Percentiles rank a stretch among this genome's conserved stretches.
phyloP scores from a whole-genome alignment of 2,113 vertebrate species.

The Rissa tridactyla region DNA sequence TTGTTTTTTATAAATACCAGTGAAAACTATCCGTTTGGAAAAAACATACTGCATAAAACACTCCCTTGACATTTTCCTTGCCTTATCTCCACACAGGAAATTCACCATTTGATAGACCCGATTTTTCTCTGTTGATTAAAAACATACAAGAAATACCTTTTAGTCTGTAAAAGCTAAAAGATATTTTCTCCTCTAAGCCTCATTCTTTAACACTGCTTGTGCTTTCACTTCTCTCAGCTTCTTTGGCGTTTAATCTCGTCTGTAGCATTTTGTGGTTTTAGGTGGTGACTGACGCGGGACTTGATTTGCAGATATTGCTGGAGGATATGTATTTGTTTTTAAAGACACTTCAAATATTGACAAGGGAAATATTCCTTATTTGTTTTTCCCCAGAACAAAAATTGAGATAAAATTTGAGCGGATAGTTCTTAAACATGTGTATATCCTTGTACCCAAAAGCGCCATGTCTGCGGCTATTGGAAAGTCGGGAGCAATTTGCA shows the following conservation, averaged over 20 bases:
- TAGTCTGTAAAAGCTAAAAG: background rate
- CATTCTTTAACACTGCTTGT: background rate
- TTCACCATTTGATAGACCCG: background rate
- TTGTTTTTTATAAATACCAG: background rate
- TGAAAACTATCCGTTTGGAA: background rate
- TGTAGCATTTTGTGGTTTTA: background rate
- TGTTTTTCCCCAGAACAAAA: background rate
- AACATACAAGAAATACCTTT: background rate
- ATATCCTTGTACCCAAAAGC: background rate
- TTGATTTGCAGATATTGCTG: background rate
- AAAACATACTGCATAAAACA: background rate
- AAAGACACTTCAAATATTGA: background rate
- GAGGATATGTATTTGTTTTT: background rate
- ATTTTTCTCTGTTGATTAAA: background rate
- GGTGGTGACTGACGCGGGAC: background rate
- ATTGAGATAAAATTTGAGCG: background rate
- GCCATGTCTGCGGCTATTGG: accelerated
- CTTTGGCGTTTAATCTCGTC: background rate
- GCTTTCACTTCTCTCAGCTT: background rate
- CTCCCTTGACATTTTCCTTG: background rate
- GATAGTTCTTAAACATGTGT: background rate
- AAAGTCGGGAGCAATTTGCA: background rate
- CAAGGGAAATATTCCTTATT: background rate
- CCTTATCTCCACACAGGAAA: background rate
- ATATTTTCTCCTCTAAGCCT: background rate